Evolutionary conservation across 2,888 invertebrate species (phyloP).

Genomic region (Leptinotarsa haldemani): DNA sequence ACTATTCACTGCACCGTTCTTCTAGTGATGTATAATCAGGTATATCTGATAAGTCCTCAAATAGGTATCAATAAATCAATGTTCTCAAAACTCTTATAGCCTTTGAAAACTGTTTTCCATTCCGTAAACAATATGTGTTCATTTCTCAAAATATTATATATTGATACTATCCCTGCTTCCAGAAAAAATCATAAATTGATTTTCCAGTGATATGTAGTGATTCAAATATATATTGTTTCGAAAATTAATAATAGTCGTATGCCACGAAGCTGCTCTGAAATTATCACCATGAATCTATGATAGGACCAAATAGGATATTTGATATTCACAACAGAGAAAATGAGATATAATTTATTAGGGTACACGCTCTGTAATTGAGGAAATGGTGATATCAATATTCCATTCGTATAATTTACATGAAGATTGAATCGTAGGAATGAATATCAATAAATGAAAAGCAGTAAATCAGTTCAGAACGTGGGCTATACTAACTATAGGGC

Average conservation of each 20-base stretch:
- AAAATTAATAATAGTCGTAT: not conserved
- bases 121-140: too few relatives aligned
- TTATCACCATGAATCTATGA: not conserved
- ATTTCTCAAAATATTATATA: too few relatives aligned
- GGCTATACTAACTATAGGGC: not conserved
- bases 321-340: slow-evolving; percentile 24
- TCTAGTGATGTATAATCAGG: too few relatives aligned
- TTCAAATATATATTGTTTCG: not conserved
- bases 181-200: too few relatives aligned
- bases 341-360: slow-evolving; percentile 19
- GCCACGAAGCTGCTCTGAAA: not conserved
- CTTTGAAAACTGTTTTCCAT: too few relatives aligned
- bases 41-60: too few relatives aligned
- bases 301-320: slow-evolving; percentile 1
- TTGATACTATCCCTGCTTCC: too few relatives aligned
- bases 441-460: slow-evolving; percentile 15
- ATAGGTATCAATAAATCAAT: too few relatives aligned
- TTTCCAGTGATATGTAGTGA: too few relatives aligned
- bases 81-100: too few relatives aligned
- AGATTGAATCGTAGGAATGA: slow-evolving; percentile 24
- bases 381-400: slow-evolving; percentile 26
- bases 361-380: slow-evolving; percentile 16
- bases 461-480: slow-evolving; percentile 13
- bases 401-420: slow-evolving; percentile 20
- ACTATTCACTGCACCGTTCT: too few relatives aligned